Percentiles rank a stretch among this genome's conserved stretches.
Conservation (phyloP, 2,113 vertebrate genomes). For the Melanerpes formicivorus region DNA sequence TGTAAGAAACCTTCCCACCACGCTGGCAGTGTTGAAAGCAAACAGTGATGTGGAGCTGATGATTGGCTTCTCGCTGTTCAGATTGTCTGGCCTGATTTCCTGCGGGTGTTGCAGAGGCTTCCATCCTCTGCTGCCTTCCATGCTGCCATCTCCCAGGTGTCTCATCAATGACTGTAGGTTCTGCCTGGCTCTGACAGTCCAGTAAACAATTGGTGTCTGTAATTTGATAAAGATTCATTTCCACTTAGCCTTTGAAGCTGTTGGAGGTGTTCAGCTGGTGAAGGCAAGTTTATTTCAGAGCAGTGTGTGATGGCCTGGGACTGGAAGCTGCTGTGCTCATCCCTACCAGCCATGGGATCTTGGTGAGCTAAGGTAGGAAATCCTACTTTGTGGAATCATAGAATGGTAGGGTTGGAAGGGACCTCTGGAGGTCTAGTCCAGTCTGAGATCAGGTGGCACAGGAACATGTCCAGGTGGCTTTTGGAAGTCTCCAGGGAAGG, state of each 20-base stretch:
- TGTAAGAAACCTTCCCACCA: not conserved
- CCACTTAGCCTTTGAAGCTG: not conserved
- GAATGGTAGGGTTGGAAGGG: no score
- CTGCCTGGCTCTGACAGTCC: not conserved
- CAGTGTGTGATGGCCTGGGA: not conserved
- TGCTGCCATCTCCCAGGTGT: fast-evolving
- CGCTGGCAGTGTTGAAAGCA: not conserved
- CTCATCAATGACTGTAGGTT: not conserved
- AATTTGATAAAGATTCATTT: not conserved
- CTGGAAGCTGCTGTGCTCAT: not conserved
- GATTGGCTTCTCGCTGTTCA: not conserved
- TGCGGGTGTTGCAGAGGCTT: not conserved
- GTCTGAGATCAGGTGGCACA: no score
- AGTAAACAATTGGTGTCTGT: not conserved
- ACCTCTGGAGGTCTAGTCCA: no score
- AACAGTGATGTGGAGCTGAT: not conserved
- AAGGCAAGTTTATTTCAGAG: not conserved
- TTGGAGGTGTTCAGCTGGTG: not conserved
- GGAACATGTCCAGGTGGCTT: no score
- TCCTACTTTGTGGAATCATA: not conserved
- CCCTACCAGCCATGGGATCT: not conserved
- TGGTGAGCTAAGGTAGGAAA: not conserved
- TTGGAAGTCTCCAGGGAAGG: no score
- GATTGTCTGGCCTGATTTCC: not conserved
- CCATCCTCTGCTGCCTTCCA: not conserved